Evolutionary conservation across 2,113 vertebrate genomes (phyloP).

Genomic region (Pithys albifrons): DNA sequence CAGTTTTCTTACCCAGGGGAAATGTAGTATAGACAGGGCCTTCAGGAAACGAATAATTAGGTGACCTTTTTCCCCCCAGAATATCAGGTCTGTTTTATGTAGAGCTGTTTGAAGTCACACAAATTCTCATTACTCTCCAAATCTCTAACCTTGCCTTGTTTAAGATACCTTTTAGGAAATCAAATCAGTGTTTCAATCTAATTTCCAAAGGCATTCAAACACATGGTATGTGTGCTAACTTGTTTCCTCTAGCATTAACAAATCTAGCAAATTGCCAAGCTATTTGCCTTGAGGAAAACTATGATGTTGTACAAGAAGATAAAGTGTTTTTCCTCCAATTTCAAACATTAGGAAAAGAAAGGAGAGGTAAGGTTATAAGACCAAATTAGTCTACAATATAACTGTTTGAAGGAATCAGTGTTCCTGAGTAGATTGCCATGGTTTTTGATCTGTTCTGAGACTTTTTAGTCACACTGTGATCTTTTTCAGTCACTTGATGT

Average conservation of each 20-base stretch:
- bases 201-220: conserved; percentile 75
- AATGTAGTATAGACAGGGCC: conserved; percentile 61
- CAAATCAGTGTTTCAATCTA: conserved; percentile 71
- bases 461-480: neutral
- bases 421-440: neutral
- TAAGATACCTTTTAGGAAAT: conserved; percentile 71
- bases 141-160: conserved; percentile 71
- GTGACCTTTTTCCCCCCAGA: conserved; percentile 67
- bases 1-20: conserved; percentile 64
- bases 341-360: conserved; percentile 61
- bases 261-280: conserved; percentile 68
- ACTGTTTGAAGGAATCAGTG: neutral
- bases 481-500: neutral
- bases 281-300: conserved; percentile 66
- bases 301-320: conserved; percentile 65
- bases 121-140: conserved; percentile 72
- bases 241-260: conserved; percentile 76
- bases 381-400: neutral
- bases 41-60: conserved; percentile 74
- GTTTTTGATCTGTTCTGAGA: neutral
- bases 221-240: conserved; percentile 71
- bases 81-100: conserved; percentile 66
- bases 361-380: conserved; percentile 19
- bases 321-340: conserved; percentile 61
- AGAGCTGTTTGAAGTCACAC: conserved; percentile 63